Base-by-base conservation (phyloP, 2,113 vertebrate genomes). In the Psammodynastes pulverulentus region DNA sequence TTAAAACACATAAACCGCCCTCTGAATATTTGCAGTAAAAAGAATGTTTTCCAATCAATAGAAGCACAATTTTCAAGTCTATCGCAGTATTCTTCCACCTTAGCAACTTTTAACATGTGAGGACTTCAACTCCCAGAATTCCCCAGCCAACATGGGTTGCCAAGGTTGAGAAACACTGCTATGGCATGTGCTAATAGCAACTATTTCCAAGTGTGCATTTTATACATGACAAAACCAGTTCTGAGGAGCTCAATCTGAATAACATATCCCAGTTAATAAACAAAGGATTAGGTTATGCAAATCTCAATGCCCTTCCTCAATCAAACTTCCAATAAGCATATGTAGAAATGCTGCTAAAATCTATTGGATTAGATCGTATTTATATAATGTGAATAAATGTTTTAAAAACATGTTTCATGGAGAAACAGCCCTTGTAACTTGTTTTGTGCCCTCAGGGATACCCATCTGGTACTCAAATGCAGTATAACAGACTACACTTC, bases 381-480 rank as follows among this genome's bases (percentile, higher is more conserved):
- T 93, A 90, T 93, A 93, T 48, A 86, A 93, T 89, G 88, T 88
- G 94, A 85, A 92, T 88, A 92, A 93, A 94, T 93, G 93, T 93
- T 62, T 79, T 62, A 17, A 54, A 45, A 93, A 93, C 54, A 94
- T 90, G 90, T 96, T 94, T 91, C 85, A 90, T 92, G 90, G 93
- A 95, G 86, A 88, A 89, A 91, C 92, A 93, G 93, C 86, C 90
- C 93, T 95, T 87, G 93, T 95, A 96, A 94, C 97, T 93, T 97
- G 95, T 97, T 95, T 91, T 95, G 91, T 96, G 95, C 96, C 97
- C 96, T 97, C 97, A 97, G 97, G 96, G 97, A 97, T 95, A 92
- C 94, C 93, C 49, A 95, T 95, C 93, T 88, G 94, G 92, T 93
- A 90, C 92, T 90, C 93, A 95, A 94, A 90, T 8, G 86, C 94